phyloP scores from a whole-genome alignment of 2,888 invertebrate species.

The Lymantria dispar region DNA sequence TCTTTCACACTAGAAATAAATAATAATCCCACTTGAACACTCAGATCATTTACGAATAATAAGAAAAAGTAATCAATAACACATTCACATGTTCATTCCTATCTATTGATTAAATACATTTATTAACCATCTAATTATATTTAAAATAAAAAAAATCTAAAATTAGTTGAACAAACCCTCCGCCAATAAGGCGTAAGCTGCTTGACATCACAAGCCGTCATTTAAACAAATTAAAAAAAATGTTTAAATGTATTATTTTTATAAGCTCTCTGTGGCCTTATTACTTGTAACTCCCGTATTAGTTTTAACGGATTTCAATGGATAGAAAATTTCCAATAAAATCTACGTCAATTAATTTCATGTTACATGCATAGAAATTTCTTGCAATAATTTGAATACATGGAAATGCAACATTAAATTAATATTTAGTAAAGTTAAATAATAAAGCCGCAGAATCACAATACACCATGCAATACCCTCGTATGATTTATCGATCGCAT shows the following conservation, averaged over 20 bases:
- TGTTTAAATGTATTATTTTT: slow-evolving; percentile 32
- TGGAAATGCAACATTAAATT: background rate
- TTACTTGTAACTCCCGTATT: background rate
- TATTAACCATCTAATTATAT: slow-evolving; percentile 16
- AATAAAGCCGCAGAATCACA: slow-evolving; percentile 26
- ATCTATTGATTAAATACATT: slow-evolving; percentile 30
- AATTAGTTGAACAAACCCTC: slow-evolving; percentile 36
- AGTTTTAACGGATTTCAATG: background rate
- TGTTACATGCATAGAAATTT: too few species aligned
- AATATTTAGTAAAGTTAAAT: background rate
- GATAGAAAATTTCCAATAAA: too few species aligned
- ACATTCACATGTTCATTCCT: slow-evolving; percentile 20
- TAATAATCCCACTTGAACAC: slow-evolving; percentile 43
- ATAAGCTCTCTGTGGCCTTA: background rate
- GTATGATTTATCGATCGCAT: slow-evolving; percentile 36
- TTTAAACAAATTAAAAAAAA: slow-evolving; percentile 20
- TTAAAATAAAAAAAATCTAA: slow-evolving; percentile 26
- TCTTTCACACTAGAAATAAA: slow-evolving; percentile 48
- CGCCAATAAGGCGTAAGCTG: slow-evolving; percentile 44
- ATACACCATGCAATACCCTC: slow-evolving; percentile 26
- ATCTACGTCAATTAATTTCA: too few species aligned
- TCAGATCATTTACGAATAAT: slow-evolving; percentile 54
- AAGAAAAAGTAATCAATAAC: slow-evolving; percentile 34
- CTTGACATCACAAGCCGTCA: slow-evolving; percentile 42
- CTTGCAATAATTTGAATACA: background rate